phyloP scores from a whole-genome alignment of 2,113 vertebrate genomes.

The Heliornis fulica region DNA sequence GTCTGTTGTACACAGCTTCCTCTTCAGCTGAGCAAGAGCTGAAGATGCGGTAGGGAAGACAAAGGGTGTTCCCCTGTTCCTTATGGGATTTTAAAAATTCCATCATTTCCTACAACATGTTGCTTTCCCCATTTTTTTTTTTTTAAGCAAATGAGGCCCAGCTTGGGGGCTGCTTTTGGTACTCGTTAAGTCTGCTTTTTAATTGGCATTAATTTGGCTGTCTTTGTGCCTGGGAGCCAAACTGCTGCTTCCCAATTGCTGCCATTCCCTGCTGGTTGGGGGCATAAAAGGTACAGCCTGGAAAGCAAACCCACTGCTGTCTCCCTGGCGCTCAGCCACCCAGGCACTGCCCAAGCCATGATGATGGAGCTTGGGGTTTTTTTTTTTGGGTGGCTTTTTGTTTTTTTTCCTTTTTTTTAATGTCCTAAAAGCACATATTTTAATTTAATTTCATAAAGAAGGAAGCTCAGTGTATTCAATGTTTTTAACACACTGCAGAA shows the following conservation, averaged over 20 bases:
- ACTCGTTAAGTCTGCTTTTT: conserved; percentile 41
- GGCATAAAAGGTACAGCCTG: conserved; percentile 51
- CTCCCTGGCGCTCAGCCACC: not conserved
- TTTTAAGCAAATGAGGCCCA: too few species aligned
- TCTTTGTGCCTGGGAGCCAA: conserved; percentile 45
- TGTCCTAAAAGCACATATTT: not conserved
- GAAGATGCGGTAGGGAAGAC: conserved; percentile 10
- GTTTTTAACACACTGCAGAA: not conserved
- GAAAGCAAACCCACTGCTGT: not conserved
- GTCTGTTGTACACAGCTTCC: not conserved
- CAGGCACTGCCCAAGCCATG: not conserved
- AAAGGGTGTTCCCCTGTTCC: conserved; percentile 33
- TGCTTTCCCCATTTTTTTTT: not conserved
- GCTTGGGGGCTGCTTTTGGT: conserved; percentile 18
- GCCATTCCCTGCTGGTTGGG: not conserved
- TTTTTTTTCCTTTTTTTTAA: not conserved
- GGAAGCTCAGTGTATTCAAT: not conserved
- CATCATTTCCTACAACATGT: conserved; percentile 50
- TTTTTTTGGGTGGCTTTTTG: too few species aligned
- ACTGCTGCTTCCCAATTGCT: conserved; percentile 32
- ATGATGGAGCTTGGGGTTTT: not conserved
- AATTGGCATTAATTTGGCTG: conserved; percentile 48
- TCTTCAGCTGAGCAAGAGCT: not conserved
- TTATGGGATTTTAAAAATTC: conserved; percentile 50
- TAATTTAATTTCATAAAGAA: not conserved